Percentiles rank a stretch among this genome's conserved stretches.
Conservation (phyloP, 1,140 invertebrate genomes). For the Aphidius gifuensis region DNA sequence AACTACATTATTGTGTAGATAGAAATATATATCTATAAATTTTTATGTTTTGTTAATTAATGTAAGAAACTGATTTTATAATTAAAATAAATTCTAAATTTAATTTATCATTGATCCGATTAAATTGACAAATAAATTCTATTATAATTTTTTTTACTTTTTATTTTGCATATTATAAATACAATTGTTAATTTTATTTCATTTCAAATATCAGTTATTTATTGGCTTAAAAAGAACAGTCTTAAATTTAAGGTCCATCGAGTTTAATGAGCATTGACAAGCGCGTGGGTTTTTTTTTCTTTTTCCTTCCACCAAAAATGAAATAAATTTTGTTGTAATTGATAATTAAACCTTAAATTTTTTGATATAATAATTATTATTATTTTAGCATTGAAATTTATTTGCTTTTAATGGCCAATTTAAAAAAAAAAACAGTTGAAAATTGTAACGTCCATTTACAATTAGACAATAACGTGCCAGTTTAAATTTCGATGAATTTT, state of each 20-base stretch:
- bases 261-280: slow-evolving; percentile 26
- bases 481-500: not conserved
- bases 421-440: slow-evolving; percentile 34
- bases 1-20: too few relatives aligned
- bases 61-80: too few relatives aligned
- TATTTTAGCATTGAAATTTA: not conserved
- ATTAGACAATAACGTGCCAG: slow-evolving; percentile 23
- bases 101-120: too few relatives aligned
- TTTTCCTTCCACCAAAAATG: not conserved
- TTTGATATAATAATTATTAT: not conserved
- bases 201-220: slow-evolving; percentile 43
- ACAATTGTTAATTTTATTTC: slow-evolving; percentile 21
- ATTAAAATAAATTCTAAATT: too few relatives aligned
- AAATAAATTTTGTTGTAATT: slow-evolving; percentile 16
- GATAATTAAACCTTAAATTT: not conserved
- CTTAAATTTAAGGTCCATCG: slow-evolving; percentile 37
- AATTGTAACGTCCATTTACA: slow-evolving; percentile 28
- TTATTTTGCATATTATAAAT: not conserved
- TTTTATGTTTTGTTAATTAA: too few relatives aligned
- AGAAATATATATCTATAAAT: too few relatives aligned
- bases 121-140: too few relatives aligned
- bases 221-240: slow-evolving; percentile 42
- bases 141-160: not conserved
- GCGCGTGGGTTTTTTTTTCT: slow-evolving; percentile 18
- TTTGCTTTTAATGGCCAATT: slow-evolving; percentile 6